These are phyloP conservation scores for Camponotus pennsylvanicus DNA, from an alignment of 1,140 invertebrate species.

Conservation along the genomic window DNA sequence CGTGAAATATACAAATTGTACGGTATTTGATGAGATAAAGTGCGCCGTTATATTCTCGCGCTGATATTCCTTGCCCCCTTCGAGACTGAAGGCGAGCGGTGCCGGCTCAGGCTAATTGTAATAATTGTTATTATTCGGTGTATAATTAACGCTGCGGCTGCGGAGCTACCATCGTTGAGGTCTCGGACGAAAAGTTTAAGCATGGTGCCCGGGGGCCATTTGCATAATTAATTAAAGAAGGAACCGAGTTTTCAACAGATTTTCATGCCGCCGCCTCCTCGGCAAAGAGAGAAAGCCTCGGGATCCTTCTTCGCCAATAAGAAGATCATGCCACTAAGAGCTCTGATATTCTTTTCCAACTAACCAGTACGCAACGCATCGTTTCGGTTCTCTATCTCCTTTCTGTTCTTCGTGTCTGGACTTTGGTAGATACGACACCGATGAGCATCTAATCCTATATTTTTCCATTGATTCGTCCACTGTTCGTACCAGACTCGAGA, in stretches of 20 bases:
- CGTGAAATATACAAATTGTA: conserved; percentile 69
- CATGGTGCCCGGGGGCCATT: conserved; percentile 80
- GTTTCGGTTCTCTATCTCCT: conserved; percentile 28
- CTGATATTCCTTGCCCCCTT: conserved; percentile 62
- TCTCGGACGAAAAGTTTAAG: conserved; percentile 82
- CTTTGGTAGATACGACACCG: conserved; percentile 52
- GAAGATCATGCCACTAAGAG: conserved; percentile 42
- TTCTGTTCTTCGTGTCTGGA: conserved; percentile 17
- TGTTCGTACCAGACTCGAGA: conserved; percentile 76
- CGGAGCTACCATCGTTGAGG: conserved; percentile 70
- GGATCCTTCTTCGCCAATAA: conserved; percentile 64
- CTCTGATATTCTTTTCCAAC: conserved; percentile 34
- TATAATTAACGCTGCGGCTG: conserved; percentile 81
- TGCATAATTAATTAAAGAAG: conserved; percentile 84
- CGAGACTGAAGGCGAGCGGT: conserved; percentile 69
- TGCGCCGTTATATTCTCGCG: conserved; percentile 39
- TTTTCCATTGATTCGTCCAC: conserved; percentile 83
- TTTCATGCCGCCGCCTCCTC: conserved; percentile 76
- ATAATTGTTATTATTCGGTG: conserved; percentile 84
- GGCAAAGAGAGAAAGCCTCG: conserved; percentile 61
- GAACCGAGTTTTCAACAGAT: conserved; percentile 82
- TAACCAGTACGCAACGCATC: conserved; percentile 23
- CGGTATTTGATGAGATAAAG: conserved; percentile 57
- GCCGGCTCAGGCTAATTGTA: conserved; percentile 78
- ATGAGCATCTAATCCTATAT: conserved; percentile 79